These are phyloP conservation scores for Rattus rattus DNA, from an alignment of 2,113 vertebrate genomes.

Conservation along the genomic window DNA sequence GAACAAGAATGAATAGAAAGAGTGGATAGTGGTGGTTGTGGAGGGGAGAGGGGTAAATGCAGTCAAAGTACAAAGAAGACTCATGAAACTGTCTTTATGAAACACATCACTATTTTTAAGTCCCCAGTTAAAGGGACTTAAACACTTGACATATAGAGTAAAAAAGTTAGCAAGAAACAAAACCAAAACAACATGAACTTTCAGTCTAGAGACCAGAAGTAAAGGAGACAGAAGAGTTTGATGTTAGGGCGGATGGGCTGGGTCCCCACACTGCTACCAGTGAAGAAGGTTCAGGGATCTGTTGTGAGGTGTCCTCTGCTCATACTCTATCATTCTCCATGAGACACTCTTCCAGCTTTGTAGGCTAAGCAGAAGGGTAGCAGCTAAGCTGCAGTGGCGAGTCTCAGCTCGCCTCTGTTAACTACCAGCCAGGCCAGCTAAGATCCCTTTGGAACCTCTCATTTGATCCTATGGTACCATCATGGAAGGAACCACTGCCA, in stretches of 20 bases:
- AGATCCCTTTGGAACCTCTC: neutral
- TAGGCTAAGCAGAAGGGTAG: neutral
- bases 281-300: neutral
- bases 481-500: neutral
- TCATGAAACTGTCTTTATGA: neutral
- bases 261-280: neutral
- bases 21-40: no score
- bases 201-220: slow-evolving; percentile 7
- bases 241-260: slow-evolving; percentile 44
- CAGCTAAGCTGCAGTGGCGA: neutral
- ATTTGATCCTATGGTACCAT: neutral
- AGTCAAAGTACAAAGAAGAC: neutral
- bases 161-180: slow-evolving; percentile 56
- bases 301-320: neutral
- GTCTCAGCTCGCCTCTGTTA: neutral
- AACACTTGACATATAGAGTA: neutral
- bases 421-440: no score
- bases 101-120: neutral
- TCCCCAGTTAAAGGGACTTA: slow-evolving; percentile 22
- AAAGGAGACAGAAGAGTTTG: slow-evolving; percentile 26
- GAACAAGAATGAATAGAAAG: neutral
- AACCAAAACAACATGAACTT: slow-evolving; percentile 54
- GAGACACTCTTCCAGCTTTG: neutral
- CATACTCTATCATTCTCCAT: neutral
- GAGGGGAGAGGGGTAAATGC: no score